Base-by-base conservation (phyloP, 2,797 vertebrate genomes). In the Coendou prehensilis region DNA sequence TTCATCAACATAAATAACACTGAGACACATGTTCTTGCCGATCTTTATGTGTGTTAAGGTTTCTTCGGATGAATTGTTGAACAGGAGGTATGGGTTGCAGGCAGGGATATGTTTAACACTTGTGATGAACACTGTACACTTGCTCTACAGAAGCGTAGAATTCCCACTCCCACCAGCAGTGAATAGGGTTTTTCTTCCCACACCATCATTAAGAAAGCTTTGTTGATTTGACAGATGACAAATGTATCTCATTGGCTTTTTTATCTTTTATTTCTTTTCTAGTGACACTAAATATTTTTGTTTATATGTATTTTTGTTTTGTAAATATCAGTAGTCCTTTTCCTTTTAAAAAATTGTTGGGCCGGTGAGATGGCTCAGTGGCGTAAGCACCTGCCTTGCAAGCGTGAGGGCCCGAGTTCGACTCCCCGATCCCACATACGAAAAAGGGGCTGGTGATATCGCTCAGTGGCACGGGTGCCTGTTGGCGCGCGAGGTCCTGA, bases 251-350 rank as follows among this genome's bases (percentile, higher is more conserved):
- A 28, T 22, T 96, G 83, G 17, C 37, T 78, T 92, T 93, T 93
- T 91, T 9, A 86, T 83, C 78, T 96, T 89, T 37, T 45, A 6
- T 87, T 84, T 87, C 82, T 87, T 92, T 82, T 69, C 15, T 84
- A 93, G 37, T 89, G 54, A 92, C 64, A 81, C 78, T 61, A 87
- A 80, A 56, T 83, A 67, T 63, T 85, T 96, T 96, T 90, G 45
- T 78, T 63, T 61, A 28, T 87, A 37, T 87, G 28, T 13, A 54
- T 82, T 85, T 90, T 95, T 75, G 61, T 95, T 94, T 79, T 64
- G 8, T 87, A 76, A 93, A 78, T 92, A 85, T 64, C 73, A 90
- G 5, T 67, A 73, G 20, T 45, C 2, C 87, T 56, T 82, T 93
- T 56, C 26, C 54, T 9, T 52, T 59, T 76, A 80, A 30, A 47